A percentile compares a stretch with the other conserved stretches of the same genome.
Conservation (phyloP, 2,113 vertebrate genomes). For the Amphilophus citrinellus region DNA sequence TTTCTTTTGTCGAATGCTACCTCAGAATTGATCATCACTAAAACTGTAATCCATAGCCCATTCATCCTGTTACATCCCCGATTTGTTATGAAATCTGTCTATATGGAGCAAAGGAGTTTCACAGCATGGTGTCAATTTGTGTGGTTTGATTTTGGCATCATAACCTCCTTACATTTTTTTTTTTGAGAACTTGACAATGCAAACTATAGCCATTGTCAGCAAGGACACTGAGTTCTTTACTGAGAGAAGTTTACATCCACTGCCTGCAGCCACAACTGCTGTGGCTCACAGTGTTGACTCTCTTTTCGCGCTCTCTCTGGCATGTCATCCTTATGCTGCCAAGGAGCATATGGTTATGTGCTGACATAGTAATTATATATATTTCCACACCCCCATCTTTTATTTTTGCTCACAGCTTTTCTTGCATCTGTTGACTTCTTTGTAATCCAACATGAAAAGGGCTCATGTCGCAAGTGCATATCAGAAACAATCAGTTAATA, state of each 20-base stretch:
- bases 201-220: constrained; percentile 15
- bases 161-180: background rate
- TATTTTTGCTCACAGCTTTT: constrained; percentile 24
- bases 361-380: constrained; percentile 68
- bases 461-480: constrained; percentile 10
- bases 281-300: constrained; percentile 30
- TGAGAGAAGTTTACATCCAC: constrained; percentile 39
- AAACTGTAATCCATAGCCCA: background rate
- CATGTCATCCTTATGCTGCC: constrained; percentile 62
- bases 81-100: background rate
- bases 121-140: background rate
- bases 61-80: background rate
- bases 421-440: constrained; percentile 7
- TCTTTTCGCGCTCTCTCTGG: constrained; percentile 10
- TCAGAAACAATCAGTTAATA: constrained; percentile 23
- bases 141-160: background rate
- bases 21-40: background rate
- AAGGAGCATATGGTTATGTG: constrained; percentile 62
- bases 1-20: no score
- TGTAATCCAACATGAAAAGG: constrained; percentile 15
- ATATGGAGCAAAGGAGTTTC: background rate
- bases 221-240: constrained; percentile 39
- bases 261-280: constrained; percentile 44
- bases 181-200: background rate
- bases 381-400: constrained; percentile 35